phyloP scores from a whole-genome alignment of 1,140 invertebrate species.

The Radopholus similis region DNA sequence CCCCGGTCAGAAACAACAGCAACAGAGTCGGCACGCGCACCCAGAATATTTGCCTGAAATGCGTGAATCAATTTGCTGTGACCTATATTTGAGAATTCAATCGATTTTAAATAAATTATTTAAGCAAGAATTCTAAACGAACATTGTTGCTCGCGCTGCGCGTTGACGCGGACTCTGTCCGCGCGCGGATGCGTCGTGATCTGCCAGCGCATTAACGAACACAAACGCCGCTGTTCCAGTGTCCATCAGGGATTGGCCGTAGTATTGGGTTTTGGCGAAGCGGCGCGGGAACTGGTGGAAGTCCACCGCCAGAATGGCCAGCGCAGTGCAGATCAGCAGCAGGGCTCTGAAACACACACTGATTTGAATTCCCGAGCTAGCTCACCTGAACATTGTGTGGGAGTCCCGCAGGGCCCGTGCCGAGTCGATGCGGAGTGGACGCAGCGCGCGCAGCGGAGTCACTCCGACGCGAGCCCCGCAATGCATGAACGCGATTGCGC shows the following conservation, averaged over 20 bases:
- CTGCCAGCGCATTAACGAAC: conserved; percentile 65
- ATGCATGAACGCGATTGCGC: background rate
- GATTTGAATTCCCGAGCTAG: background rate
- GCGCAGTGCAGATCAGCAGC: conserved; percentile 71
- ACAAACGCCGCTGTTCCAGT: conserved; percentile 84
- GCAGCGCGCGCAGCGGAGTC: background rate
- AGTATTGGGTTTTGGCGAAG: conserved; percentile 79
- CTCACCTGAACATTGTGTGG: conserved; percentile 15
- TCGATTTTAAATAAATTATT: background rate
- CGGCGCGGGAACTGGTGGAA: conserved; percentile 78
- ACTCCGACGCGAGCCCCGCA: background rate
- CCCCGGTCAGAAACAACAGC: conserved; percentile 67
- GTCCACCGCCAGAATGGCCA: conserved; percentile 87
- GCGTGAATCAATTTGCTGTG: background rate
- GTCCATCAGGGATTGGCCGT: conserved; percentile 88
- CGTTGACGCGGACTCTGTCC: conserved; percentile 3
- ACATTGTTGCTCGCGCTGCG: conserved; percentile 1
- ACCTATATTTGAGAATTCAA: too few relatives aligned
- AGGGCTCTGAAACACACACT: conserved; percentile 10
- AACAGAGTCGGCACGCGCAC: conserved; percentile 27
- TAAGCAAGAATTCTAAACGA: background rate
- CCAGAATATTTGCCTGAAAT: conserved; percentile 30
- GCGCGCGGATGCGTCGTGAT: background rate
- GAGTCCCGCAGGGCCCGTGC: background rate
- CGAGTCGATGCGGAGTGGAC: background rate